phyloP scores from a whole-genome alignment of 2,797 vertebrate genomes.

The Yasuhikotakia modesta region DNA sequence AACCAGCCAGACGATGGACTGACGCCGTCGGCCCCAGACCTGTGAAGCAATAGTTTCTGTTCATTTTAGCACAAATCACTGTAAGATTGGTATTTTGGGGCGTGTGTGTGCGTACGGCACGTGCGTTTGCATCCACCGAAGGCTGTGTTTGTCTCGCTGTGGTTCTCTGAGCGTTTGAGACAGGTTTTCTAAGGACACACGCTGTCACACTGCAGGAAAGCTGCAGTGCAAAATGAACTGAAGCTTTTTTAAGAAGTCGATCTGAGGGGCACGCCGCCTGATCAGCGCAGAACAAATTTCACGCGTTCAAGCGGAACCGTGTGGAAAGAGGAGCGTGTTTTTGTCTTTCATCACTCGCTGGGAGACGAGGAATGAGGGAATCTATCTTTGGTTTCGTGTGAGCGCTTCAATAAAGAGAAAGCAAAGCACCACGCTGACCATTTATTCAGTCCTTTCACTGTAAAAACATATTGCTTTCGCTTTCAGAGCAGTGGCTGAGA shows the following conservation, averaged over 20 bases:
- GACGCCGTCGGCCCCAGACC: neutral
- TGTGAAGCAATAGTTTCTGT: neutral
- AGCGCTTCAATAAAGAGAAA: conserved; percentile 52
- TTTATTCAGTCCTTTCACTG: conserved; percentile 43
- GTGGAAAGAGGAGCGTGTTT: conserved; percentile 54
- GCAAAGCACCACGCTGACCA: conserved; percentile 44
- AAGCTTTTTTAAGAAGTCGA: conserved; percentile 45
- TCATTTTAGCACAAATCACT: conserved; percentile 8
- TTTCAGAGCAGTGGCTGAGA: conserved; percentile 3
- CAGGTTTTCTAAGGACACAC: conserved; percentile 32
- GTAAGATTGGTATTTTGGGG: conserved; percentile 5
- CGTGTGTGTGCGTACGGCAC: neutral
- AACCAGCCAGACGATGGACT: neutral
- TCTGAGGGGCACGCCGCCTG: conserved; percentile 30
- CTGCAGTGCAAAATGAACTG: conserved; percentile 54
- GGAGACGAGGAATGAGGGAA: conserved; percentile 45
- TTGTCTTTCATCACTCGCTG: conserved; percentile 47
- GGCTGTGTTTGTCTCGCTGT: neutral
- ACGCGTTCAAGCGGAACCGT: conserved; percentile 53
- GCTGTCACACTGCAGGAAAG: conserved; percentile 48
- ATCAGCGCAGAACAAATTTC: conserved; percentile 56
- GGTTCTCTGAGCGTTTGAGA: conserved; percentile 27
- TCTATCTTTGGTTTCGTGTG: conserved; percentile 54
- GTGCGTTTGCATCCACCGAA: neutral
- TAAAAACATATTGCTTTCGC: conserved; percentile 23